Evolutionary conservation across 2,888 invertebrate genomes (phyloP), one percentile per base, ranked within the genome.

Genomic region (Siphonodentalium dalli): DNA sequence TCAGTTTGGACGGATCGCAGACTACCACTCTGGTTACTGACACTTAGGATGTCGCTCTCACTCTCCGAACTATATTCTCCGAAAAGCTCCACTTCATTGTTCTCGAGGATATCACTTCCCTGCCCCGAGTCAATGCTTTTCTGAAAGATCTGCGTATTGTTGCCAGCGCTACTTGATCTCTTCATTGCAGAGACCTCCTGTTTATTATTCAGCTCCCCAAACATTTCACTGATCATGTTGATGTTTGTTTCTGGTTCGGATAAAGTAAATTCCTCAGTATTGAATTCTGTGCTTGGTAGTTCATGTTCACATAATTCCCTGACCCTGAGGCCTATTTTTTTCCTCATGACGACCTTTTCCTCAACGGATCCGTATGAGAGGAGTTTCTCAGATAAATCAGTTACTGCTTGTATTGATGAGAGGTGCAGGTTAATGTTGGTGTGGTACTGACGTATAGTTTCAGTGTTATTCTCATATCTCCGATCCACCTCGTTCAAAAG

Each of bases 321-420:
- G 21, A 75, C 67, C 13, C 74, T 43, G 20, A 68, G 62, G 2
- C 73, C 72, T 8, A 75, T 68, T 38, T 69, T 71, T 37, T 70
- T 69, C 5, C 74, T 54, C 66, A 73, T 59, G n/a, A 66, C 54
- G 11, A 75, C 73, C 54, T 75, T 75, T 47, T 75, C 74, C 37
- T 75, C 74, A 48, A 64, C 70, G 3, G 71, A 71, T 8, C 74
- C 74, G 52, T 71, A 75, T 7, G 66, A 58, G 11, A 71, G 42
- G 3, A 75, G 69, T 43, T 71, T 75, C 34, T 73, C 70, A 1
- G 74, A 71, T 44, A 75, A 66, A 37, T 73, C 70, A 15, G 61
- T 66, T 6, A 72, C 71, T 6, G 69, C 72, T 40, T 61, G 62
- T 27, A 75, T 71, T 39, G 72, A 68, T 2, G 68, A 66, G 11